Percentiles rank a stretch among this genome's conserved stretches.
Evolutionary conservation across 1,140 invertebrate species (phyloP).

Genomic region (Samia ricini): DNA sequence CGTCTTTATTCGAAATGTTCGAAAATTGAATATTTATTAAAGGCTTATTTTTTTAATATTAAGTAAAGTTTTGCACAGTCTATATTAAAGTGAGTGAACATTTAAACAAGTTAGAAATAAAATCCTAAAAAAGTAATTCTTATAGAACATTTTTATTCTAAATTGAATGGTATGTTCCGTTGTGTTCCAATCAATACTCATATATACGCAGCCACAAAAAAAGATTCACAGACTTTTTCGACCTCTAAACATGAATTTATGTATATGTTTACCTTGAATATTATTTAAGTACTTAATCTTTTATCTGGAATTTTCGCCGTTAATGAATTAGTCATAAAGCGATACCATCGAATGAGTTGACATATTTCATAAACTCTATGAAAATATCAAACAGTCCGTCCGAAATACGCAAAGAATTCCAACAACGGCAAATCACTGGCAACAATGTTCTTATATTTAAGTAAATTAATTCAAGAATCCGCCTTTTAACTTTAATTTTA

Average conservation of each 20-base stretch:
- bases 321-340: not conserved
- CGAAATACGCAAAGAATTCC: conserved; percentile 8
- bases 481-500: conserved; percentile 33
- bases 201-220: no score
- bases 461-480: conserved; percentile 32
- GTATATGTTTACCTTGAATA: not conserved
- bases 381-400: conserved; percentile 10
- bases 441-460: conserved; percentile 15
- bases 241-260: not conserved
- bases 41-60: no score
- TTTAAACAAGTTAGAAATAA: no score
- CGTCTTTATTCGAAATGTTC: conserved; percentile 21
- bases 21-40: not conserved
- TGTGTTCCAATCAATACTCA: no score
- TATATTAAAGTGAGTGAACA: no score
- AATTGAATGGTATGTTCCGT: no score
- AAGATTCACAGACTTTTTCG: no score
- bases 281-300: not conserved
- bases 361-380: conserved; percentile 5
- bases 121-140: no score
- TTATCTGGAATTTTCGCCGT: not conserved
- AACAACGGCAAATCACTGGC: conserved; percentile 9
- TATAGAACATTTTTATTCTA: no score
- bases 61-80: no score
- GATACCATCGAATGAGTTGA: not conserved